These are phyloP conservation scores for Falco concolor DNA, from an alignment of 2,797 vertebrate species.

Conservation along the genomic window DNA sequence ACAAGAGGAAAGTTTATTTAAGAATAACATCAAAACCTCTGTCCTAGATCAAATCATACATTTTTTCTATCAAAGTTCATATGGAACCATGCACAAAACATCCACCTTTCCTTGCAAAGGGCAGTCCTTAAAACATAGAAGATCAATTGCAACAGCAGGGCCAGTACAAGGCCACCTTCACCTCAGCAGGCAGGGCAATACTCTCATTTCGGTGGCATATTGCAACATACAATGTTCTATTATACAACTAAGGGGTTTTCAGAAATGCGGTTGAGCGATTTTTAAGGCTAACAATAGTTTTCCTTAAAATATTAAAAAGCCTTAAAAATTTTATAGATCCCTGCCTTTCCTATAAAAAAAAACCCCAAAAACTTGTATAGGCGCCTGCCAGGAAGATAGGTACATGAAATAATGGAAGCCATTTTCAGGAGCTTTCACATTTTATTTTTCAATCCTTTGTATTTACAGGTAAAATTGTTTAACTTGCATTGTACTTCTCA, in stretches of 20 bases:
- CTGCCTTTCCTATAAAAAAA: background rate
- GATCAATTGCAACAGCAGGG: fast-evolving
- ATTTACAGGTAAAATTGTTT: background rate
- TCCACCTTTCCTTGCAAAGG: background rate
- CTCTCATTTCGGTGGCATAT: background rate
- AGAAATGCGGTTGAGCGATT: background rate
- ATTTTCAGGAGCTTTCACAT: background rate
- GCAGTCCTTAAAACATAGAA: background rate
- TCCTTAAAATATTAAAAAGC: background rate
- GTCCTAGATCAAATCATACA: background rate
- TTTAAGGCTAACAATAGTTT: background rate
- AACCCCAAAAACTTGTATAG: background rate
- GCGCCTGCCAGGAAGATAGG: background rate
- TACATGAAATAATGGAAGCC: background rate
- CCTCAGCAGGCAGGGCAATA: background rate
- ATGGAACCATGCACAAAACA: background rate
- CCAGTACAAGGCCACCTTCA: background rate
- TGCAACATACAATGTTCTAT: background rate
- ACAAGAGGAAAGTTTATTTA: background rate
- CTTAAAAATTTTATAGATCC: background rate
- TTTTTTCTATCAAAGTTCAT: background rate
- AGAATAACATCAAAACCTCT: background rate
- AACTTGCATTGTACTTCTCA: background rate
- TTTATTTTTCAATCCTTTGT: background rate
- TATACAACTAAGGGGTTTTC: background rate